A percentile compares a stretch with the other conserved stretches of the same genome.
These are phyloP conservation scores for Desmodus rotundus DNA, from an alignment of 2,113 vertebrate genomes.

Conservation along the genomic window DNA sequence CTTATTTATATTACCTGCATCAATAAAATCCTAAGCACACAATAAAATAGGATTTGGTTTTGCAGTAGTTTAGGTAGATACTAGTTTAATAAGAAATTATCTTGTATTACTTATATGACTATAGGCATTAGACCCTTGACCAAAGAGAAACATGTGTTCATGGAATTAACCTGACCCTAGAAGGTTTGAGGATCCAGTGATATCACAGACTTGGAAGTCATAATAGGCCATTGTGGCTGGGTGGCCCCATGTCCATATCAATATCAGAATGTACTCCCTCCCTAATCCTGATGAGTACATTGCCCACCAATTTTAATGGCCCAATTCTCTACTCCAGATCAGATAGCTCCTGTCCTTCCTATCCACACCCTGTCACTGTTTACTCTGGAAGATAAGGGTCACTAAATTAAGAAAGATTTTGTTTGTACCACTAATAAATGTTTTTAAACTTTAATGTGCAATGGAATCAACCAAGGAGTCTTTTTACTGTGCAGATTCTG, in stretches of 20 bases:
- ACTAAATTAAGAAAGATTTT: background rate
- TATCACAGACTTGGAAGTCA: background rate
- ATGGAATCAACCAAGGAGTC: background rate
- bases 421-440: background rate
- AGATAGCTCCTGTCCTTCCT: background rate
- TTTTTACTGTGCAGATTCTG: background rate
- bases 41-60: constrained; percentile 18
- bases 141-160: background rate
- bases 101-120: background rate
- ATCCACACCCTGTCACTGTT: background rate
- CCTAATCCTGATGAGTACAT: background rate
- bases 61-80: background rate
- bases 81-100: background rate
- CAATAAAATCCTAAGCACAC: background rate
- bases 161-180: background rate
- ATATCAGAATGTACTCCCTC: background rate
- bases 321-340: background rate
- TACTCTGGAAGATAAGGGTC: background rate
- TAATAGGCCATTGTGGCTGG: background rate
- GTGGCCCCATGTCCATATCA: background rate
- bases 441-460: background rate
- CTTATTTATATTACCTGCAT: background rate
- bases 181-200: background rate
- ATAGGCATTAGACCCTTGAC: background rate
- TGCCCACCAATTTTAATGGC: background rate